Conservation (phyloP, 2,888 invertebrate species). For the Scrobipalpa atriplicella region DNA sequence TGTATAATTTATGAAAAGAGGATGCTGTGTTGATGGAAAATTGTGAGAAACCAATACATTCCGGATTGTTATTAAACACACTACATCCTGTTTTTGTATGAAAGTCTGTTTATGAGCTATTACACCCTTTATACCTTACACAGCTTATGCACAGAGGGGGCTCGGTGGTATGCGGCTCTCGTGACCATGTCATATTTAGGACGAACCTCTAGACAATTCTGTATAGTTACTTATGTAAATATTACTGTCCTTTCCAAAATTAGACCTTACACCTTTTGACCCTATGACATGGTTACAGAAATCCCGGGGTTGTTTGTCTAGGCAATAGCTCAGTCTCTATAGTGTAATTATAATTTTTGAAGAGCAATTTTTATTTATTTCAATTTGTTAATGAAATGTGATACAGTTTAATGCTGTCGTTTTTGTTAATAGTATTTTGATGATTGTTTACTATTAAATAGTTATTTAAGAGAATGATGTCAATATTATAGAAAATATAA, state of each 20-base stretch:
- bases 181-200: slow-evolving; percentile 72
- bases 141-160: slow-evolving; percentile 72
- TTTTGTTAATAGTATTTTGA: slow-evolving; percentile 65
- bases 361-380: slow-evolving; percentile 69
- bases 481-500: slow-evolving; percentile 54
- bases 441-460: slow-evolving; percentile 58
- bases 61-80: slow-evolving; percentile 33
- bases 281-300: slow-evolving; percentile 73
- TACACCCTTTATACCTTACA: slow-evolving; percentile 63
- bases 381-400: slow-evolving; percentile 66
- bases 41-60: slow-evolving; percentile 28
- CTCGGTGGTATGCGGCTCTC: slow-evolving; percentile 76
- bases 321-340: slow-evolving; percentile 75
- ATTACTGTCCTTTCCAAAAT: slow-evolving; percentile 50
- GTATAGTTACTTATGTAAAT: slow-evolving; percentile 62
- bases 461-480: slow-evolving; percentile 66
- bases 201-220: slow-evolving; percentile 38
- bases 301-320: slow-evolving; percentile 80
- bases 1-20: slow-evolving; percentile 33
- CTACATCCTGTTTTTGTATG: slow-evolving; percentile 52
- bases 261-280: slow-evolving; percentile 45
- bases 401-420: slow-evolving; percentile 71
- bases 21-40: slow-evolving; percentile 32
- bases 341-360: slow-evolving; percentile 65
- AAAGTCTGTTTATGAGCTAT: slow-evolving; percentile 60